Conservation (phyloP, 1,140 invertebrate genomes). For the Microplitis demolitor region DNA sequence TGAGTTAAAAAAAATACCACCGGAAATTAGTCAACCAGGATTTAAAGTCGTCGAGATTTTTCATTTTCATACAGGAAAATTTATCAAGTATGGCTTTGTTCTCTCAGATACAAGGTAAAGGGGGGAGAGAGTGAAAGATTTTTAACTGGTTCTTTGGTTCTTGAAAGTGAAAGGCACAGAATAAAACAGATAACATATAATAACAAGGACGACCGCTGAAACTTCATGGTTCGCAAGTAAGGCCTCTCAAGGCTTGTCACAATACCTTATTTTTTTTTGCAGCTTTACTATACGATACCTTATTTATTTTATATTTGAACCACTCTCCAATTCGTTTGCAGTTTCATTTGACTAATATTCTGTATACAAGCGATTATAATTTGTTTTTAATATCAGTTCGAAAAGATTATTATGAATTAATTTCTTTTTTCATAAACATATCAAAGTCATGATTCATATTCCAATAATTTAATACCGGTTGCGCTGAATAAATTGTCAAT, state of each 20-base stretch:
- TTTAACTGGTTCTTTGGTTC: slow-evolving; percentile 54
- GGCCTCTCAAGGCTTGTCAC: slow-evolving; percentile 49
- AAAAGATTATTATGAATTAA: no score
- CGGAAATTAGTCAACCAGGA: no score
- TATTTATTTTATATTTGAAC: slow-evolving; percentile 31
- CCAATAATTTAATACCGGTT: no score
- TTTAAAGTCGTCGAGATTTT: not conserved
- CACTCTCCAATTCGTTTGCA: slow-evolving; percentile 3
- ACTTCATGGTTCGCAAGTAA: slow-evolving; percentile 42
- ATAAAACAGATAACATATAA: slow-evolving; percentile 52
- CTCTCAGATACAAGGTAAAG: not conserved
- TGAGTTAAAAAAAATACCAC: no score
- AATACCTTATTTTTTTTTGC: slow-evolving; percentile 34
- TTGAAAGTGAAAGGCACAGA: slow-evolving; percentile 61
- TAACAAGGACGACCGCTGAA: slow-evolving; percentile 61
- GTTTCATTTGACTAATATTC: not conserved
- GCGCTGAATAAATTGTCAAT: no score
- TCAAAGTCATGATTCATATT: no score
- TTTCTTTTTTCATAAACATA: no score
- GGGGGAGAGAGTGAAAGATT: slow-evolving; percentile 38
- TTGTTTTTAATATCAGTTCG: no score
- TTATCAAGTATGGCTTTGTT: slow-evolving; percentile 19
- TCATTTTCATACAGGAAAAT: not conserved
- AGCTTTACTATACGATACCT: slow-evolving; percentile 13
- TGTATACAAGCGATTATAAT: no score